Evolutionary conservation across 2,888 invertebrate genomes (phyloP), one percentile per base, ranked within the genome.

Genomic region (Meteorus cinctellus): DNA sequence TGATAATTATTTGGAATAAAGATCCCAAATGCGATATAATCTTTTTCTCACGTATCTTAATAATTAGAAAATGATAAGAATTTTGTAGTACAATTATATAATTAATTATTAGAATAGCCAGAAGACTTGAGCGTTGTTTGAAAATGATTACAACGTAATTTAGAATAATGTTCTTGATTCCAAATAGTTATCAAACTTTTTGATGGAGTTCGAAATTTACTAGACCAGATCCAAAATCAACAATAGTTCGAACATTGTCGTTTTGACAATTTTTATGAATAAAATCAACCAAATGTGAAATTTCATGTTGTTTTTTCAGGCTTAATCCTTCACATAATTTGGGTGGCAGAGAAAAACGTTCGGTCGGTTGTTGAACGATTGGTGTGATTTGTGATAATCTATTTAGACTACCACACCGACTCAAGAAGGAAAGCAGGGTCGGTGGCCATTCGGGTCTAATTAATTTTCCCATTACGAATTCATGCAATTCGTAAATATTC

Each of bases 201-300:
- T 6, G 59, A 41, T 59, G 66, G 74, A 67, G 70, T 72, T 31
- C 34, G 27, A 68, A 51, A 60, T 92, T 92, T 91, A 94, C 94
- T 90, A 95, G 89, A 6, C 96, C 96, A 19, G 94, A 92, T 16
- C 96, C 96, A 82, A 96, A 91, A 88, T 96, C 96, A 0, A 96
- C 91, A 27, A 96, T 90, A 1, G 91, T 88, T 67, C 91, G 87
- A 75, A 92, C 91, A 8, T 89, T 86, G 8, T 87, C 84, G 36
- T 89, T 81, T n/a, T 85, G 81, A 82, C 93, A 94, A 66, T 92
- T 82, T 27, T 88, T 82, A 74, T 91, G 88, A 27, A 94, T 91
- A 81, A 93, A 89, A 45, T 91, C 89, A 1, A 94, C 92, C 67
- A 96, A 88, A 81, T 91, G 90, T 14, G 91, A 81, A 65, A 96